Percentiles rank a stretch among this genome's conserved stretches.
Evolutionary conservation across 2,113 vertebrate species (phyloP).

Genomic region (Pelodiscus sinensis): DNA sequence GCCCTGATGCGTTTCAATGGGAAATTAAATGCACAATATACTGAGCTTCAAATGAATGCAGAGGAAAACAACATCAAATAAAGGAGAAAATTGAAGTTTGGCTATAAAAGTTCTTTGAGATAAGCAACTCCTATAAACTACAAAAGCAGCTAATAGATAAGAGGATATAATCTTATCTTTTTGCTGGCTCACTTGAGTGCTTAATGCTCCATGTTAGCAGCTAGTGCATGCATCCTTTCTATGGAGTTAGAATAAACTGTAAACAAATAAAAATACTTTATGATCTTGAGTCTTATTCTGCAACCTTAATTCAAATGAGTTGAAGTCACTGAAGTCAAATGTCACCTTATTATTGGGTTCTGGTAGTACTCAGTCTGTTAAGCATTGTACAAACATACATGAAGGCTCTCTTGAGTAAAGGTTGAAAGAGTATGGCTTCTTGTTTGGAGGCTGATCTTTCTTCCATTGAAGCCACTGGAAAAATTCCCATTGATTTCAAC

Average conservation of each 20-base stretch:
- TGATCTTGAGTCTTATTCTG: constrained; percentile 11
- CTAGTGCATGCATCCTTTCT: not conserved
- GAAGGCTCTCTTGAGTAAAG: constrained; percentile 38
- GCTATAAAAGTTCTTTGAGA: constrained; percentile 31
- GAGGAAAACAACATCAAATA: constrained; percentile 53
- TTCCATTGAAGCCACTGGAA: not conserved
- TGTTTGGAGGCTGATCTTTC: not conserved
- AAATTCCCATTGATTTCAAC: not conserved
- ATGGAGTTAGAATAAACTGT: constrained; percentile 9
- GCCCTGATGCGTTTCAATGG: constrained; percentile 19
- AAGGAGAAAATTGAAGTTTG: constrained; percentile 37
- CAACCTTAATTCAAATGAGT: not conserved
- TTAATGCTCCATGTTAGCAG: constrained; percentile 1
- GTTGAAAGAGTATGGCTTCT: fast-evolving
- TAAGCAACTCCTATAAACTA: constrained; percentile 24
- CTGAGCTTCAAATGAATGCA: constrained; percentile 10
- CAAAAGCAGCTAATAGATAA: constrained; percentile 29
- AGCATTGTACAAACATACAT: not conserved
- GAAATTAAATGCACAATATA: constrained; percentile 5
- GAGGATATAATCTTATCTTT: not conserved
- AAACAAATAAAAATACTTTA: not conserved
- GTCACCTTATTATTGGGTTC: constrained; percentile 3
- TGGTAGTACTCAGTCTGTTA: constrained; percentile 4
- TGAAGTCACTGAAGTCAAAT: constrained; percentile 29
- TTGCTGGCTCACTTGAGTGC: not conserved